Evolutionary conservation across 2,113 vertebrate species (phyloP).

Genomic region (Etheostoma spectabile): DNA sequence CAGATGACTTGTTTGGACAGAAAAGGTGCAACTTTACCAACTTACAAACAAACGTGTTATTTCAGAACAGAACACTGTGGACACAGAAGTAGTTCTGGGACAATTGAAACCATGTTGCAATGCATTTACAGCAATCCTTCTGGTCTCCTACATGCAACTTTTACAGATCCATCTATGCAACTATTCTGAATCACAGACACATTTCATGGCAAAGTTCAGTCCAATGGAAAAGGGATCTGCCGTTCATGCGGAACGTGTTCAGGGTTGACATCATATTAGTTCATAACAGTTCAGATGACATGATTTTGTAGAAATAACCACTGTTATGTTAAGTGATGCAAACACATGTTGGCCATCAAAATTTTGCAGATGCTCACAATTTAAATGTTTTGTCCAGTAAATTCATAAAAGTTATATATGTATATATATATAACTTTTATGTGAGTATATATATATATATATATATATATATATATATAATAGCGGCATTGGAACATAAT

Average conservation of each 20-base stretch:
- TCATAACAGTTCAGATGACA: background rate
- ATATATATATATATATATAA: background rate
- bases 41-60: background rate
- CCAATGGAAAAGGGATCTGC: background rate
- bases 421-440: too few relatives aligned
- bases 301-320: background rate
- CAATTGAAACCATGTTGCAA: background rate
- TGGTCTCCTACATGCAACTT: background rate
- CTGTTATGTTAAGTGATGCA: background rate
- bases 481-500: background rate
- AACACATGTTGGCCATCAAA: background rate
- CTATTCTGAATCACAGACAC: background rate
- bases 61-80: background rate
- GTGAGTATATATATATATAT: too few relatives aligned
- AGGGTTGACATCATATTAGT: too few relatives aligned
- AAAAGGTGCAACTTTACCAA: background rate
- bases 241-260: background rate
- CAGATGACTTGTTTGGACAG: background rate
- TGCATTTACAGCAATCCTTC: background rate
- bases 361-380: background rate
- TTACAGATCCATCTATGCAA: too few relatives aligned
- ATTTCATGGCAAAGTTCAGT: background rate
- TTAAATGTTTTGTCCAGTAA: background rate
- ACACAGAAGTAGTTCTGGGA: too few relatives aligned
- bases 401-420: too few relatives aligned